Evolutionary conservation across 2,113 vertebrate genomes (phyloP).

Genomic region (Prionailurus viverrinus): DNA sequence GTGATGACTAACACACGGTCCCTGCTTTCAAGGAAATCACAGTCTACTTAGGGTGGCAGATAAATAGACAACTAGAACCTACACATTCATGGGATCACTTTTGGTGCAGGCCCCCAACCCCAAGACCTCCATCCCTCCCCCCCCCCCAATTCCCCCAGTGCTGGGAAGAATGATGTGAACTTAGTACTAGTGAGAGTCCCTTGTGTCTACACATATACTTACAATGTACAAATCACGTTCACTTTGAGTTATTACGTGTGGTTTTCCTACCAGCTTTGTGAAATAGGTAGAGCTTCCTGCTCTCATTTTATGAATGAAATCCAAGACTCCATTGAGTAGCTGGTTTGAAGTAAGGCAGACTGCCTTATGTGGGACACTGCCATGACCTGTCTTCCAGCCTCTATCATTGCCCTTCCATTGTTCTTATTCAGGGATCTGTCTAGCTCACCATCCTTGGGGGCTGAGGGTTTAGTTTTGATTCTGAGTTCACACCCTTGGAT

Average conservation of each 20-base stretch:
- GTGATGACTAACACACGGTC: not conserved
- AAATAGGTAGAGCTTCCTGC: not conserved
- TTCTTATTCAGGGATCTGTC: not conserved
- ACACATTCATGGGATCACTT: not conserved
- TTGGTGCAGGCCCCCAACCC: not conserved
- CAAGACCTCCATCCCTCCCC: too few species aligned
- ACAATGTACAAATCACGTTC: not conserved
- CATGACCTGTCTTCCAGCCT: not conserved
- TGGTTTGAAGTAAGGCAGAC: not conserved
- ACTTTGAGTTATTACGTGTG: not conserved
- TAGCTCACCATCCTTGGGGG: not conserved
- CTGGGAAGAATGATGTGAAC: not conserved
- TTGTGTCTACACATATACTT: not conserved
- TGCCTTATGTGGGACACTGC: not conserved
- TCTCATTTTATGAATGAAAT: not conserved
- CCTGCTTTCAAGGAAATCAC: slow-evolving; percentile 50
- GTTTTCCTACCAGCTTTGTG: not conserved
- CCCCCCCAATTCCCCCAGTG: too few species aligned
- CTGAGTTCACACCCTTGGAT: not conserved
- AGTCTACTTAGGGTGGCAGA: not conserved
- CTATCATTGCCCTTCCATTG: not conserved
- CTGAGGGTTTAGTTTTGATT: not conserved
- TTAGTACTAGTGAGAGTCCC: not conserved
- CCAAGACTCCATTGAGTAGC: not conserved
- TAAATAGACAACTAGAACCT: not conserved